phyloP scores from a whole-genome alignment of 2,113 vertebrate species.

The Brevimyrus niger region DNA sequence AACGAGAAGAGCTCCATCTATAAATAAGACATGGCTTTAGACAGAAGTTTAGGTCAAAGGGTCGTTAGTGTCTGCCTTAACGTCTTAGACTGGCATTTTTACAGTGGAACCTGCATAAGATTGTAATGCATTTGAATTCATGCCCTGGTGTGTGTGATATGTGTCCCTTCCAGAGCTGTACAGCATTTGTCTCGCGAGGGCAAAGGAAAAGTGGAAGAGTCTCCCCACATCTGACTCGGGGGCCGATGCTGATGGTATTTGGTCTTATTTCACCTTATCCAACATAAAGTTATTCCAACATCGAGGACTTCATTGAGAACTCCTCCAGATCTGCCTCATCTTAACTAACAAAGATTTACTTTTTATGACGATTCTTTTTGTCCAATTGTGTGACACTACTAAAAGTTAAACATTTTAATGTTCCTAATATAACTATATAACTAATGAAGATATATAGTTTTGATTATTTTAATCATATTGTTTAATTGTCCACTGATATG shows the following conservation, averaged over 20 bases:
- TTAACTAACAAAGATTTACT: neutral
- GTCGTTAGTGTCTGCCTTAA: neutral
- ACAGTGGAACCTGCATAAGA: neutral
- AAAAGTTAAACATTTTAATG: neutral
- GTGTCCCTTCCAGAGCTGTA: slow-evolving; percentile 70
- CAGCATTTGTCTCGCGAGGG: slow-evolving; percentile 81
- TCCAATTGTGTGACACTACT: neutral
- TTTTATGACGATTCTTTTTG: neutral
- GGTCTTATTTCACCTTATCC: neutral
- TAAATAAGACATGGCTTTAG: neutral
- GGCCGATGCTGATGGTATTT: slow-evolving; percentile 70
- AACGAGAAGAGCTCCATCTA: neutral
- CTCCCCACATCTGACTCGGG: slow-evolving; percentile 57
- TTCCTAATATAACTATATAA: neutral
- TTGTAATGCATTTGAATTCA: neutral
- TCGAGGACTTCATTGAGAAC: neutral
- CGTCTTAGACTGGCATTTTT: neutral
- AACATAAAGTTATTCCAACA: neutral
- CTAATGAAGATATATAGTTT: neutral
- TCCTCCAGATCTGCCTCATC: neutral
- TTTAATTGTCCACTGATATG: neutral
- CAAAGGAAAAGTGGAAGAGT: slow-evolving; percentile 81
- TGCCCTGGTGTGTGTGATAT: neutral
- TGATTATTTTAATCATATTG: neutral
- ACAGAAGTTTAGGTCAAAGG: neutral